phyloP scores from a whole-genome alignment of 2,113 vertebrate species.

The Pelusios castaneus region DNA sequence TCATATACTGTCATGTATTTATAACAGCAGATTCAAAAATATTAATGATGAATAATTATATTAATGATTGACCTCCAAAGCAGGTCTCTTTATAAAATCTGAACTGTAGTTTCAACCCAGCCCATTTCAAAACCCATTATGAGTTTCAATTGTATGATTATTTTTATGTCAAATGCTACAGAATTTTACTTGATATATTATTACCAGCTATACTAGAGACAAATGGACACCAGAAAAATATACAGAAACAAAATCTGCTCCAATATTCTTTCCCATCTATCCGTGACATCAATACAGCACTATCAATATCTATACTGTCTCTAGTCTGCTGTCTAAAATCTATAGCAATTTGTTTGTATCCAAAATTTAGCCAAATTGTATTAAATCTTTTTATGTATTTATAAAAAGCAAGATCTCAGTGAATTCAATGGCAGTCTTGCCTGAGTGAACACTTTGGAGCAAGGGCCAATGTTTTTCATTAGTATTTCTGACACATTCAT shows the following conservation, averaged over 20 bases:
- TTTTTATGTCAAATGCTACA: background rate
- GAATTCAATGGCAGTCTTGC: background rate
- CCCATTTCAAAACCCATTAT: background rate
- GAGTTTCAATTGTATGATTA: background rate
- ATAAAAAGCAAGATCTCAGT: background rate
- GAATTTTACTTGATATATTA: background rate
- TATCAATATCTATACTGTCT: background rate
- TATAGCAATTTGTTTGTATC: background rate
- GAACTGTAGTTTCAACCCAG: background rate
- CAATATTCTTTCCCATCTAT: background rate
- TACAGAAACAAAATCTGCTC: background rate
- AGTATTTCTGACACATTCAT: background rate
- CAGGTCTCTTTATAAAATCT: background rate
- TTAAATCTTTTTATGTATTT: background rate
- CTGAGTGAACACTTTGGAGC: background rate
- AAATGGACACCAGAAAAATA: background rate
- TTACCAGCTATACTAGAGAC: background rate
- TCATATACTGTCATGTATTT: background rate
- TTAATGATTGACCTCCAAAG: background rate
- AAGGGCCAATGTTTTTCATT: background rate
- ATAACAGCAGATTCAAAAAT: background rate
- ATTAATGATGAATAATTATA: background rate
- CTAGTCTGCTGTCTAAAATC: background rate
- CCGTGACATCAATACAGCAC: background rate
- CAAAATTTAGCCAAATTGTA: background rate